Conservation (phyloP, 2,113 vertebrate genomes). For the Cephalophus harveyi region DNA sequence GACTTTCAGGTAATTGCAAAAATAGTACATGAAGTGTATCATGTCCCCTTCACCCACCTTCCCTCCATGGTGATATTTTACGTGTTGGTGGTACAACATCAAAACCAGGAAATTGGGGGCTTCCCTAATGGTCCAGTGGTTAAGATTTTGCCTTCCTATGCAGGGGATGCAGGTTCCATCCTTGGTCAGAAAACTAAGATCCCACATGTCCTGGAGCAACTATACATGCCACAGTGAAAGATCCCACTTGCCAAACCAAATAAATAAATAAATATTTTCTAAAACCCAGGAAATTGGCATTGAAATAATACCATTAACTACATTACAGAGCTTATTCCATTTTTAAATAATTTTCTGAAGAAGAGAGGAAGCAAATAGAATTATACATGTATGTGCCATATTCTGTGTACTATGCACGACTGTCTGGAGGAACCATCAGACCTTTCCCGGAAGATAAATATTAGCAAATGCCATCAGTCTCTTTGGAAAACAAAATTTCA, state of each 20-base stretch:
- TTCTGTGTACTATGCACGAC: neutral
- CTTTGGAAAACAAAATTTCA: neutral
- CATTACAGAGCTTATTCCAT: neutral
- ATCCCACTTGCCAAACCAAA: neutral
- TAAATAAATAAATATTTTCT: neutral
- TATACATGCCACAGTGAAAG: neutral
- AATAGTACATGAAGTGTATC: neutral
- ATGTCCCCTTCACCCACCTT: neutral
- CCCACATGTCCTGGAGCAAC: neutral
- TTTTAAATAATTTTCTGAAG: neutral
- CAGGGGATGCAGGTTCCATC: neutral
- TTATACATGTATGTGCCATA: neutral
- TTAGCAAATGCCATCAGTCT: neutral
- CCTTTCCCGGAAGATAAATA: neutral
- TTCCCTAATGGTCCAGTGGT: neutral
- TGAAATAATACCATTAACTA: neutral
- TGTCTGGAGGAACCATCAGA: neutral
- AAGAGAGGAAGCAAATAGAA: neutral
- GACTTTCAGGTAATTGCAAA: neutral
- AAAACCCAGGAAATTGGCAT: neutral
- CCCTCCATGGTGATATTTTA: neutral
- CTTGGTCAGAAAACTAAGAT: neutral
- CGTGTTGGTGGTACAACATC: neutral
- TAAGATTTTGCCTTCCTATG: neutral
- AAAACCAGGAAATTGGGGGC: neutral